Conservation (phyloP, 1,140 invertebrate species). For the Semibalanus balanoides region DNA sequence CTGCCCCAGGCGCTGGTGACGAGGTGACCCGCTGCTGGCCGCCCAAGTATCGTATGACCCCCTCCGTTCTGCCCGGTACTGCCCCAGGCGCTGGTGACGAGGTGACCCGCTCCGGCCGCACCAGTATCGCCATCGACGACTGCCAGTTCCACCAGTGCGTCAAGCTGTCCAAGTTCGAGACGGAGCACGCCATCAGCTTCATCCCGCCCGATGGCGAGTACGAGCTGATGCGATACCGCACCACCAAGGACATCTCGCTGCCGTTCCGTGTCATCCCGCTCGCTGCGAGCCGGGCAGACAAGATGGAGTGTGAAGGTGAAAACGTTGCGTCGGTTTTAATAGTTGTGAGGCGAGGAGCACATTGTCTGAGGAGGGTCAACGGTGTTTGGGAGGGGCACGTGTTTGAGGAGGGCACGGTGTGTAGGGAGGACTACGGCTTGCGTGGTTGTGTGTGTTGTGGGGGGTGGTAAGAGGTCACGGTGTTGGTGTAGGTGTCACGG, state of each 20-base stretch:
- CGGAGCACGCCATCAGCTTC: constrained; percentile 98
- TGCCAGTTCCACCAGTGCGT: constrained; percentile 99
- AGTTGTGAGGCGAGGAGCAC: no score
- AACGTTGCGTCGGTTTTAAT: neutral
- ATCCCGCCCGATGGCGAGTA: constrained; percentile 98
- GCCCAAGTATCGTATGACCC: no score
- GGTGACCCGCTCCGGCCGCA: constrained; percentile 71
- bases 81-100: constrained; percentile 48
- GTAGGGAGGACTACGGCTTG: no score
- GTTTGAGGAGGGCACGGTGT: no score
- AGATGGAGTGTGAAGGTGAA: constrained; percentile 95
- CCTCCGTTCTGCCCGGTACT: no score
- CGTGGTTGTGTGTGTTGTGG: no score
- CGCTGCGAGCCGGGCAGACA: constrained; percentile 86
- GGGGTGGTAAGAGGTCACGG: no score
- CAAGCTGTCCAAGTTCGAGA: constrained; percentile 98
- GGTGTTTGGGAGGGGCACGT: no score
- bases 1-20: no score
- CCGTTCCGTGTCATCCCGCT: constrained; percentile 98
- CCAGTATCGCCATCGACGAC: constrained; percentile 97
- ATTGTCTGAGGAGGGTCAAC: no score
- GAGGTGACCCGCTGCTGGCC: no score
- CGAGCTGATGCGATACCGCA: constrained; percentile 98
- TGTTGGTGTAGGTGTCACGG: no score
- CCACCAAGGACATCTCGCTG: constrained; percentile 98